Base-by-base conservation (phyloP, 2,113 vertebrate species). In the Prunella himalayana region DNA sequence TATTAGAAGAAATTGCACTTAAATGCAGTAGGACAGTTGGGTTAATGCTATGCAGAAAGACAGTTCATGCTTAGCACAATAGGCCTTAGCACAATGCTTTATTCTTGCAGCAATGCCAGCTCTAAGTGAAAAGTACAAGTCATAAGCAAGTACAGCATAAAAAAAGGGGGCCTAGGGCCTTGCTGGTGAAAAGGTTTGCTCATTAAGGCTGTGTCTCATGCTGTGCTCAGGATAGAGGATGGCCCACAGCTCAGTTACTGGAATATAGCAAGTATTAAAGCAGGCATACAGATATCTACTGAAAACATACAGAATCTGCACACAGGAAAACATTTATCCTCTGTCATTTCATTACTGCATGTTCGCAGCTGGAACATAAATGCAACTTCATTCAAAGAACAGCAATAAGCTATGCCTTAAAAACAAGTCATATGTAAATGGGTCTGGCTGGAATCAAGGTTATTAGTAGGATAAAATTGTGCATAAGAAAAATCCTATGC, bases 21-120 rank as follows among this genome's bases (percentile, higher is more conserved):
- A 94, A 93, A 95, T 91, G 72, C 79, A 91, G 92, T 56, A 96
- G 92, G 87, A 96, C 84, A 96, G 83, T 93, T 89, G 61, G 60
- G 86, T 94, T 95, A 96, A 97, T 88, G 41, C 71, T 95, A 97
- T 86, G 95, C 97, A 97, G 91, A 98, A 97, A 97, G 94, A 93
- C 68, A 98, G 94, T 69, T 93, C 86, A 96, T 88, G 92, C 92
- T 96, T 93, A 96, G 93, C 77, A 97, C 96, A 98, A 97, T 39
- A 96, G 91, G 77, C 87, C 64, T 94, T 50, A 96, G 84, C 91
- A 97, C 89, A 97, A 96, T 86, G 95, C 95, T 95, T 95, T 88
- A 94, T 97, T 97, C 94, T 95, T 97, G 96, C 95, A 96, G 97
- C 88, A 96, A 94, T 56, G 80, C 61, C 61, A 96, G 95, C 91